These are phyloP conservation scores for Spilogale gracilis DNA, from an alignment of 2,113 vertebrate genomes.

Conservation along the genomic window DNA sequence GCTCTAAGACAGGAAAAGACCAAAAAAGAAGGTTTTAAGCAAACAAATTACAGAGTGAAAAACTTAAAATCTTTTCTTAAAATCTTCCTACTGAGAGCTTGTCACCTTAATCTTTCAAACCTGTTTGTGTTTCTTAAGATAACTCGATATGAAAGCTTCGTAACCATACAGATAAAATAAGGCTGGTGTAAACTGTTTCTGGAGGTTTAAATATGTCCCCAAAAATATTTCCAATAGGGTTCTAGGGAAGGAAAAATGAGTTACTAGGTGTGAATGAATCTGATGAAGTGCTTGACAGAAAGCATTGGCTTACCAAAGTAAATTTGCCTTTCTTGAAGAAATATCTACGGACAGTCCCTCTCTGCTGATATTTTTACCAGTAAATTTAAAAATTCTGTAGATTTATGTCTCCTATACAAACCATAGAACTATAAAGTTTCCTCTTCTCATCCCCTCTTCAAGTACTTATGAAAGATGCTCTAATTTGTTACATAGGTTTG, in stretches of 20 bases:
- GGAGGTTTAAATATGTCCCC: background rate
- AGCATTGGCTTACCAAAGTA: background rate
- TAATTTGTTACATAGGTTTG: background rate
- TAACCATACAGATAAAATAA: background rate
- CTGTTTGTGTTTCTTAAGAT: background rate
- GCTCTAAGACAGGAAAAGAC: background rate
- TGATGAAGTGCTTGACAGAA: background rate
- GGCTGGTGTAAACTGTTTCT: background rate
- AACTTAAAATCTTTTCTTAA: background rate
- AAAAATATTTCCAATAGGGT: background rate
- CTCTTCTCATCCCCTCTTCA: background rate
- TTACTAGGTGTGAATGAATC: background rate
- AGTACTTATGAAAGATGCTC: background rate
- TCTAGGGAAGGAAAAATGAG: background rate
- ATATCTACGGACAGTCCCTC: background rate
- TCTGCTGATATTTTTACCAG: background rate
- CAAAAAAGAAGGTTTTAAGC: background rate
- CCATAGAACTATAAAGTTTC: background rate
- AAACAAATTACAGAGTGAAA: background rate
- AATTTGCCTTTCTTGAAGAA: background rate
- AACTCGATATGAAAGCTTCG: background rate
- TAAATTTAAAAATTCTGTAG: background rate
- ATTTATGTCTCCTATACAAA: background rate
- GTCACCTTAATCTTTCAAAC: background rate
- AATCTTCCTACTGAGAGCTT: background rate